phyloP scores from a whole-genome alignment of 1,140 invertebrate species.

The Philotrypesis tridentata region DNA sequence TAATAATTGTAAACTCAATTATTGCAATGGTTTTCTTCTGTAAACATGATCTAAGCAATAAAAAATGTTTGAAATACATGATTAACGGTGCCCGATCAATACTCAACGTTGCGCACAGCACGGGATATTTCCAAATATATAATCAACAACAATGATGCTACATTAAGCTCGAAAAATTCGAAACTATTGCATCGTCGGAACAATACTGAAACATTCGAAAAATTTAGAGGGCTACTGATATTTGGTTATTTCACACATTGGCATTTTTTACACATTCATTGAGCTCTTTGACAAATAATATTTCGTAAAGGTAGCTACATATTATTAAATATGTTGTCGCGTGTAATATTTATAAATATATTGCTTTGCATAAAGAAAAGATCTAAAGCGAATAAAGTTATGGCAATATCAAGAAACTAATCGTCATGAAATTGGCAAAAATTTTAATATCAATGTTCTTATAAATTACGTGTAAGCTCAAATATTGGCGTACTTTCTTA shows the following conservation, averaged over 20 bases:
- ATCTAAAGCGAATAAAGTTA: not conserved
- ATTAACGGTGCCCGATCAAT: not conserved
- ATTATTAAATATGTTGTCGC: not conserved
- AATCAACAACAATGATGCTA: constrained; percentile 8
- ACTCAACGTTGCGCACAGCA: not conserved
- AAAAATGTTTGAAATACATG: constrained; percentile 13
- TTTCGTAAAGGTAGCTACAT: not conserved
- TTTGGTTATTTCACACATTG: not conserved
- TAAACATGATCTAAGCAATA: constrained; percentile 1
- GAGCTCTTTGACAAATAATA: not conserved
- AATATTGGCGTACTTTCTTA: not conserved
- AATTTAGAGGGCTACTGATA: not conserved
- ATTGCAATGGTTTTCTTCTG: constrained; percentile 4
- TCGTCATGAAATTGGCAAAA: not conserved
- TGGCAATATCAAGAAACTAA: not conserved
- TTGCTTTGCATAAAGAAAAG: not conserved
- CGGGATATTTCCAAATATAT: constrained; percentile 4
- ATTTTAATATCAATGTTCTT: not conserved
- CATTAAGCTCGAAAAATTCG: not conserved
- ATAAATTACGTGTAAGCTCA: not conserved
- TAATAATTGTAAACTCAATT: constrained; percentile 28
- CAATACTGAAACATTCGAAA: constrained; percentile 13
- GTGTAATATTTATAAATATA: too few relatives aligned
- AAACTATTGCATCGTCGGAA: not conserved
- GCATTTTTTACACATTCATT: not conserved